Conservation (phyloP, 2,797 vertebrate genomes). For the Myoxocephalus aenaeus region DNA sequence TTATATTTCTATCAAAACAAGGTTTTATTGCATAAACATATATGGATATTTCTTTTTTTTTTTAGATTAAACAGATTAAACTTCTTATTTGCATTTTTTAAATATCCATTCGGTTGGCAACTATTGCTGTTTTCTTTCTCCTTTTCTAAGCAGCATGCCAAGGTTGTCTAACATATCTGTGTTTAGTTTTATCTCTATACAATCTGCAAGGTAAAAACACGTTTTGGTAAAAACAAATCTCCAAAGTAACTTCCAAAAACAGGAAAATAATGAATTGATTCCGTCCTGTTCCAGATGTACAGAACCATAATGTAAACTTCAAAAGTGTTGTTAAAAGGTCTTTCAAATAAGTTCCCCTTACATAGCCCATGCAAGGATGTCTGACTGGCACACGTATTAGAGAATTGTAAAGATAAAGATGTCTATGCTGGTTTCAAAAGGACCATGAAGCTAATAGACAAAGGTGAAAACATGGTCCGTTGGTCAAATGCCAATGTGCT, state of each 20-base stretch:
- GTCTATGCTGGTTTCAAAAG: constrained; percentile 79
- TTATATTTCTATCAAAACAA: constrained; percentile 83
- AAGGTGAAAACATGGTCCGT: constrained; percentile 58
- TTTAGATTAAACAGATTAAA: constrained; percentile 88
- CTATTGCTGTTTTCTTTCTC: constrained; percentile 85
- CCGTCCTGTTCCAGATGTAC: constrained; percentile 62
- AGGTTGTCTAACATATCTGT: constrained; percentile 77
- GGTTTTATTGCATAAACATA: constrained; percentile 98
- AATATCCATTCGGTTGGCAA: constrained; percentile 80
- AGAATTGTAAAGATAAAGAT: constrained; percentile 54
- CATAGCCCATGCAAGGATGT: constrained; percentile 66
- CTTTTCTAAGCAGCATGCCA: constrained; percentile 91
- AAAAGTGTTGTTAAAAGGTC: constrained; percentile 62
- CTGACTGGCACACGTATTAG: constrained; percentile 61
- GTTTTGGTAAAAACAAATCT: constrained; percentile 74
- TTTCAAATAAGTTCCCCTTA: constrained; percentile 45
- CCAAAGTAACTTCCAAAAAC: constrained; percentile 70
- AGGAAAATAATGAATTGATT: constrained; percentile 66
- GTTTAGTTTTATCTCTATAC: constrained; percentile 71
- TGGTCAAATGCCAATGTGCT: constrained; percentile 57
- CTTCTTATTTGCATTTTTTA: constrained; percentile 89
- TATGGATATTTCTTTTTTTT: constrained; percentile 86
- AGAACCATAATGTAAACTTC: constrained; percentile 73
- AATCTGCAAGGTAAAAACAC: constrained; percentile 82
- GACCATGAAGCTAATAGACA: constrained; percentile 55